Conservation (phyloP, 2,888 invertebrate species). For the Hanleya hanleyi region DNA sequence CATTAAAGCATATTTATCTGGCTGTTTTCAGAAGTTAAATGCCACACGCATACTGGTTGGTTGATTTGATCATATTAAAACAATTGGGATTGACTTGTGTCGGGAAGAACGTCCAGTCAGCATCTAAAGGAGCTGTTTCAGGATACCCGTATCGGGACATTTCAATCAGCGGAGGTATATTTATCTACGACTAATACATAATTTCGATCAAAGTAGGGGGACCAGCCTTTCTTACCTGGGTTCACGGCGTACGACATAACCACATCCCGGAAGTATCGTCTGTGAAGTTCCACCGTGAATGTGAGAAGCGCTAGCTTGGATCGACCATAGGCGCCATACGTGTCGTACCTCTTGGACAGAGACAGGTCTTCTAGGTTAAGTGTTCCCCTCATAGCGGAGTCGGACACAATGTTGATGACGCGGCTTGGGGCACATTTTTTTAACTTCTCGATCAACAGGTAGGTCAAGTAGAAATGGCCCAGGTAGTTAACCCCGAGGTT, state of each 20-base stretch:
- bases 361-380: slow-evolving; percentile 61
- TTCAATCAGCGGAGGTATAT: no score
- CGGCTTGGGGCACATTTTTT: slow-evolving; percentile 58
- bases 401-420: slow-evolving; percentile 64
- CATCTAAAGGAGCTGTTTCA: no score
- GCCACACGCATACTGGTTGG: no score
- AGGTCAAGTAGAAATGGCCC: slow-evolving; percentile 65
- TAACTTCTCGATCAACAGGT: slow-evolving; percentile 54
- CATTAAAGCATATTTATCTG: no score
- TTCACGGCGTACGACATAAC: slow-evolving; percentile 60
- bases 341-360: slow-evolving; percentile 50
- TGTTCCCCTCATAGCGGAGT: slow-evolving; percentile 53
- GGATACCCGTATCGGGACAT: no score
- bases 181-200: no score
- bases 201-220: no score
- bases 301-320: slow-evolving; percentile 60
- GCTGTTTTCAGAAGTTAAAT: no score
- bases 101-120: no score
- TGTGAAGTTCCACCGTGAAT: slow-evolving; percentile 55
- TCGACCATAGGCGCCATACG: slow-evolving; percentile 59
- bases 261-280: slow-evolving; percentile 46
- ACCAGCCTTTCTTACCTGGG: slow-evolving; percentile 67
- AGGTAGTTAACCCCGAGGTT: slow-evolving; percentile 65
- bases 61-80: no score
- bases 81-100: no score